phyloP scores from a whole-genome alignment of 2,888 invertebrate genomes.

The Diaphora mendica region DNA sequence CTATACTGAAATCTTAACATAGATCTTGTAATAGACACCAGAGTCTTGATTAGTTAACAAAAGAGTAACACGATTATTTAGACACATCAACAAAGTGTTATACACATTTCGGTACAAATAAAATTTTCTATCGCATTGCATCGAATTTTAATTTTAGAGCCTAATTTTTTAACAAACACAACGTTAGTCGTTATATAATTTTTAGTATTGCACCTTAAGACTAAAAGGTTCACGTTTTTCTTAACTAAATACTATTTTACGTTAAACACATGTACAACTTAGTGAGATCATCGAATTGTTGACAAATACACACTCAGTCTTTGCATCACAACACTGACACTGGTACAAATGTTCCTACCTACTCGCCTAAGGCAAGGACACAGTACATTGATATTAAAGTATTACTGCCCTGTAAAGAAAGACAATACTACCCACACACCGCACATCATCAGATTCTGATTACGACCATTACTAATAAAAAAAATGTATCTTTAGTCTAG shows the following conservation, averaged over 20 bases:
- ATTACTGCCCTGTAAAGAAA: neutral
- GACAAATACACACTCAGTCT: constrained; percentile 53
- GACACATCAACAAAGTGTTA: neutral
- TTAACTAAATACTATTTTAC: constrained; percentile 33
- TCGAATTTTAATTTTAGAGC: constrained; percentile 21
- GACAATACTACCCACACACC: neutral
- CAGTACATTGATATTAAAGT: neutral
- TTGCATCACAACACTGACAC: constrained; percentile 24
- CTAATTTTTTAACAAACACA: constrained; percentile 29
- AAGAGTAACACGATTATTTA: neutral
- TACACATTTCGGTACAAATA: constrained; percentile 11
- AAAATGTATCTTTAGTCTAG: neutral
- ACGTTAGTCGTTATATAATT: constrained; percentile 32
- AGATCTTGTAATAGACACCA: neutral
- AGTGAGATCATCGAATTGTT: constrained; percentile 53
- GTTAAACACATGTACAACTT: constrained; percentile 32
- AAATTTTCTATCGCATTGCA: constrained; percentile 16
- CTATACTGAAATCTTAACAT: neutral
- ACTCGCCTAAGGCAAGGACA: neutral
- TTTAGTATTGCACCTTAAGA: constrained; percentile 50
- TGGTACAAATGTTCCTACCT: constrained; percentile 1
- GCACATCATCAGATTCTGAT: neutral
- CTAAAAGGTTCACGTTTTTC: constrained; percentile 35
- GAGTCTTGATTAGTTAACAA: neutral
- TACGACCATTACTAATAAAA: neutral